These are phyloP conservation scores for Lampris megalopsis DNA, from an alignment of 2,113 vertebrate genomes.

Conservation along the genomic window DNA sequence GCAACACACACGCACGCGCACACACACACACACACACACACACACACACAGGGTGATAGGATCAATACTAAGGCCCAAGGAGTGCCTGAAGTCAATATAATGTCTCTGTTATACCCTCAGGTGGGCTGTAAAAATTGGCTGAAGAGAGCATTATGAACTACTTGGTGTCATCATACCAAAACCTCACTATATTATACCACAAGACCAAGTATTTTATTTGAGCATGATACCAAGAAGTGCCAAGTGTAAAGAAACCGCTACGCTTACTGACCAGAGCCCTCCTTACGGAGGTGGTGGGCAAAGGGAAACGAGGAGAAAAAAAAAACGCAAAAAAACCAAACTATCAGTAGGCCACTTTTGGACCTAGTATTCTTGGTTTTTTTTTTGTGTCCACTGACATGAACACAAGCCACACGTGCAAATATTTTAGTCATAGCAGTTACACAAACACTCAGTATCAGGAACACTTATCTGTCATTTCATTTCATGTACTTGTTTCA, in stretches of 20 bases:
- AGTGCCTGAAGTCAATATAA: constrained; percentile 71
- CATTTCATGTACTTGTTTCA: no score
- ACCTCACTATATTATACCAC: constrained; percentile 44
- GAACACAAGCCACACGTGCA: no score
- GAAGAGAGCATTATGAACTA: constrained; percentile 48
- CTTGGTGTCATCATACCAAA: constrained; percentile 49
- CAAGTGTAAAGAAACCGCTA: constrained; percentile 14
- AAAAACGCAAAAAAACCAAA: neutral
- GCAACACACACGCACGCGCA: constrained; percentile 17
- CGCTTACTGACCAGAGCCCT: neutral
- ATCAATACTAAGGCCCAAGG: constrained; percentile 62
- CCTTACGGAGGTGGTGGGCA: neutral
- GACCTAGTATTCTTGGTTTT: no score
- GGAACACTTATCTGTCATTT: no score
- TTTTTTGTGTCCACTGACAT: no score
- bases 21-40: constrained; percentile 11
- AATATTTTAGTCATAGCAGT: no score
- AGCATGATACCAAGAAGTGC: constrained; percentile 65
- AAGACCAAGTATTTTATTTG: constrained; percentile 39
- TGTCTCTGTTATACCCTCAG: constrained; percentile 71
- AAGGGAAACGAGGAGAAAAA: neutral
- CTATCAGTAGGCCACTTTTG: no score
- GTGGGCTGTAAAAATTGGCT: constrained; percentile 64
- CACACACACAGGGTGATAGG: constrained; percentile 37
- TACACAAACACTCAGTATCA: no score